These are phyloP conservation scores for Lepus timidus DNA, from an alignment of 2,113 vertebrate species.

Conservation along the genomic window DNA sequence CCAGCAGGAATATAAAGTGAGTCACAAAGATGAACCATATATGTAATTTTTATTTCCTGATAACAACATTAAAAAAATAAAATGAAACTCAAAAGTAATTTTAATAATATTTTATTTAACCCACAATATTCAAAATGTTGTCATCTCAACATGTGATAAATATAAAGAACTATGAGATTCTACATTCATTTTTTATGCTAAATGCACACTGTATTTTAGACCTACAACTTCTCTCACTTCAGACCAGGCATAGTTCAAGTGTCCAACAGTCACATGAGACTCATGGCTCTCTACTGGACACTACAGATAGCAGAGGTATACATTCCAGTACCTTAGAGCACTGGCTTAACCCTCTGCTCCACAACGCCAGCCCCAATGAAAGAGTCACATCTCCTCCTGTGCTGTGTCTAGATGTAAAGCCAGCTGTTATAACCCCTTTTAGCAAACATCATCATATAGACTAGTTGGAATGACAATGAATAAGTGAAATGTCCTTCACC, in stretches of 20 bases:
- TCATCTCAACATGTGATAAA: neutral
- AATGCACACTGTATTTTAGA: neutral
- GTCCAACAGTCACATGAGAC: neutral
- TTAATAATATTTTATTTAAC: neutral
- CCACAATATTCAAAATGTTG: neutral
- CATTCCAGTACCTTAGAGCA: neutral
- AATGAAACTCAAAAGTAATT: conserved; percentile 25
- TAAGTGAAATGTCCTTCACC: neutral
- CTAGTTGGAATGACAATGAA: neutral
- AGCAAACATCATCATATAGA: neutral
- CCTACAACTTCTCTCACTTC: neutral
- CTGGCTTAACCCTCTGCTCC: too few species aligned
- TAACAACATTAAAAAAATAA: neutral
- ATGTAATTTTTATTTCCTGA: neutral
- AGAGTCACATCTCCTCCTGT: neutral
- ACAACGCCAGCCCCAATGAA: neutral
- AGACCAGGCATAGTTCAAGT: neutral
- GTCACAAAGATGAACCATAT: neutral
- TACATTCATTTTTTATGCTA: neutral
- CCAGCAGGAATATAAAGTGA: neutral
- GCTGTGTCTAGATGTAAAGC: neutral
- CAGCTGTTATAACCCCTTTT: neutral
- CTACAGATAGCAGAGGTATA: neutral
- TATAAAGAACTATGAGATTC: neutral
- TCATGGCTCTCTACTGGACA: neutral